Evolutionary conservation across 23 tunicate species (phyloP).

Genomic region (Aplidium turbinatum): DNA sequence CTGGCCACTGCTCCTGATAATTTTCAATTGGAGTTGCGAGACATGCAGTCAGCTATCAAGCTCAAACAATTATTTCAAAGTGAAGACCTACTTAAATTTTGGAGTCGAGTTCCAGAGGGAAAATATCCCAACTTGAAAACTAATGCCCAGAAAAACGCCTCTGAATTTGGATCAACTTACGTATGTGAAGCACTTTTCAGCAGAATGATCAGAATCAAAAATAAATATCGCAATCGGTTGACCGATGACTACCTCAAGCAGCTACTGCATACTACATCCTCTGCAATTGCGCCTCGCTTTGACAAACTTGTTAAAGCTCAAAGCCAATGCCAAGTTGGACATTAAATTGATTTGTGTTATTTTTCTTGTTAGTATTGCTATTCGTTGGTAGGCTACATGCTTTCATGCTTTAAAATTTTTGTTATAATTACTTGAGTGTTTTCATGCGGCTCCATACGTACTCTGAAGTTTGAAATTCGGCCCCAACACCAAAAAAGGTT

Average conservation of each 20-base stretch:
- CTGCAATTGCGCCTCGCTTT: no score
- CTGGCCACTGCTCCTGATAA: slow-evolving; percentile 58
- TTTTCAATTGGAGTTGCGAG: slow-evolving; percentile 60
- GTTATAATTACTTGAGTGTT: no score
- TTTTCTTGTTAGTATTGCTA: no score
- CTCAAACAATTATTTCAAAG: slow-evolving; percentile 50
- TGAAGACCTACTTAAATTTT: slow-evolving; percentile 47
- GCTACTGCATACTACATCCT: slow-evolving; percentile 41
- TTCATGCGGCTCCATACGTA: no score
- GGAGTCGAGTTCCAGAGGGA: slow-evolving; percentile 66
- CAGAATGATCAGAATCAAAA: slow-evolving; percentile 61
- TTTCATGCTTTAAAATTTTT: no score
- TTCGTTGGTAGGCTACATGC: no score
- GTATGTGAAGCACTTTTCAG: slow-evolving; percentile 71
- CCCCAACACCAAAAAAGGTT: no score
- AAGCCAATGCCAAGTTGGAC: no score
- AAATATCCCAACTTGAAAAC: slow-evolving; percentile 56
- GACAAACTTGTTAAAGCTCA: no score
- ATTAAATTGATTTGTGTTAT: no score
- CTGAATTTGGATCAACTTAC: slow-evolving; percentile 63
- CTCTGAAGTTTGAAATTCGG: no score
- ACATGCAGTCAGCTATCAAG: slow-evolving; percentile 62
- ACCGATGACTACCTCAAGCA: slow-evolving; percentile 58
- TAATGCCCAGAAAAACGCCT: slow-evolving; percentile 49
- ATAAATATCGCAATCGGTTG: slow-evolving; percentile 54